phyloP scores from a whole-genome alignment of 2,888 invertebrate genomes.

The Listrodromus nycthemerus region DNA sequence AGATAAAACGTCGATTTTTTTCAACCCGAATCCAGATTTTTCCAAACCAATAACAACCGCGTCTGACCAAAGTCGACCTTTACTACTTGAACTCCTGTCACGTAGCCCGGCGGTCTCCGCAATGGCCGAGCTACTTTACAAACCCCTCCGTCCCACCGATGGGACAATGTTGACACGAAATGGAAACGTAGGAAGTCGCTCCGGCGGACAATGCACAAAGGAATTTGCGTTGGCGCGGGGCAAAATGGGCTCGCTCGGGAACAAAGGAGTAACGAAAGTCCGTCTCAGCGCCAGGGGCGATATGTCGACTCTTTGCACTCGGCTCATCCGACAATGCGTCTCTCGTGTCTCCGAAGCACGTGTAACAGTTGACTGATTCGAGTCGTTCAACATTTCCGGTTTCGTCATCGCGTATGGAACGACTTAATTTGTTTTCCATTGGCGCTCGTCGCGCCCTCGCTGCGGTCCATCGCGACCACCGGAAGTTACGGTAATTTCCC shows the following conservation, averaged over 20 bases:
- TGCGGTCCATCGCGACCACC: neutral
- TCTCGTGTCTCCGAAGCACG: too few relatives aligned
- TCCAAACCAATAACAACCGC: slow-evolving; percentile 7
- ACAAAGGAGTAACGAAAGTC: too few relatives aligned
- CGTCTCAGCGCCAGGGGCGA: too few relatives aligned
- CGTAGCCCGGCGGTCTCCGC: slow-evolving; percentile 14
- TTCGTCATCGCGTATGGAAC: too few relatives aligned
- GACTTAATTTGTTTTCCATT: too few relatives aligned
- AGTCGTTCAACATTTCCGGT: too few relatives aligned
- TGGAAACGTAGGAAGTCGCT: neutral
- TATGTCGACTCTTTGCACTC: too few relatives aligned
- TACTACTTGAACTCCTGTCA: slow-evolving; percentile 27
- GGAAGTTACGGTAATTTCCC: neutral
- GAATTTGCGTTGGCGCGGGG: neutral
- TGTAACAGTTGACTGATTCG: too few relatives aligned
- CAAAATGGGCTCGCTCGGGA: neutral
- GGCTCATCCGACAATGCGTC: too few relatives aligned
- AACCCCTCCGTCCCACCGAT: slow-evolving; percentile 19
- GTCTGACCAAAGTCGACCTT: slow-evolving; percentile 34
- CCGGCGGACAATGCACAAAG: neutral
- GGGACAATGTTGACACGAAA: slow-evolving; percentile 19
- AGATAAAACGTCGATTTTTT: too few relatives aligned
- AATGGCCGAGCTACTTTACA: slow-evolving; percentile 24
- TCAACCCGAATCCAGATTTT: too few relatives aligned
- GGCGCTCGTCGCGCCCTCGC: neutral